Conservation (phyloP, 2,888 invertebrate species). For the Craniophora ligustri region DNA sequence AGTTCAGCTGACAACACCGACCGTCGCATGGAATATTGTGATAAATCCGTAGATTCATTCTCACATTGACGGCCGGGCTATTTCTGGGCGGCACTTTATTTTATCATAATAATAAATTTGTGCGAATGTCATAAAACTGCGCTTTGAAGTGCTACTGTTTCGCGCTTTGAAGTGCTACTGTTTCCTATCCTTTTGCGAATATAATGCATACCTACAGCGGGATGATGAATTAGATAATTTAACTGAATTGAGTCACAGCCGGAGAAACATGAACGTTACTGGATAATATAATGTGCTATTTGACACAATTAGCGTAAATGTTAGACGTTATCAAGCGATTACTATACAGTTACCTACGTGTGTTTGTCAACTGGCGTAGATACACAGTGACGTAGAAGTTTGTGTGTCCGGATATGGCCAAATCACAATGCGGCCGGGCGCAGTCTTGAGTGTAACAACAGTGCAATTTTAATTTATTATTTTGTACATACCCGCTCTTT, state of each 20-base stretch:
- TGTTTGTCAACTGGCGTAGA: too few species aligned
- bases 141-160: too few species aligned
- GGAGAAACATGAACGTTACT: too few species aligned
- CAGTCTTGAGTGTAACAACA: not conserved
- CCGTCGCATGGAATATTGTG: conserved; percentile 19
- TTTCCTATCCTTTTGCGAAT: not conserved
- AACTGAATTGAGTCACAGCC: not conserved
- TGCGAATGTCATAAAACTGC: conserved; percentile 1
- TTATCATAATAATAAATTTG: conserved; percentile 5
- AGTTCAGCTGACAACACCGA: conserved; percentile 7
- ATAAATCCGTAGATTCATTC: conserved; percentile 11
- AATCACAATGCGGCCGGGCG: conserved; percentile 1
- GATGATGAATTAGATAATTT: not conserved
- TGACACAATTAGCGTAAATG: not conserved
- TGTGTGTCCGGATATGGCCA: conserved; percentile 21
- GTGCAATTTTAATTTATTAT: conserved; percentile 23
- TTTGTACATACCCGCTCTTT: conserved; percentile 17
- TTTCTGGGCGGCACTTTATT: conserved; percentile 10
- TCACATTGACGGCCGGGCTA: conserved; percentile 29
- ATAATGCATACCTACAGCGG: not conserved
- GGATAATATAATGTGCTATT: too few species aligned
- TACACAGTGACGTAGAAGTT: conserved; percentile 15
- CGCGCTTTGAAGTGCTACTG: too few species aligned
- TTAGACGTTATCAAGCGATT: not conserved
- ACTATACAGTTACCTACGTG: too few species aligned